Evolutionary conservation across 2,797 vertebrate species (phyloP), one percentile per base, ranked within the genome.

Genomic region (Muraenolepis orangiensis): DNA sequence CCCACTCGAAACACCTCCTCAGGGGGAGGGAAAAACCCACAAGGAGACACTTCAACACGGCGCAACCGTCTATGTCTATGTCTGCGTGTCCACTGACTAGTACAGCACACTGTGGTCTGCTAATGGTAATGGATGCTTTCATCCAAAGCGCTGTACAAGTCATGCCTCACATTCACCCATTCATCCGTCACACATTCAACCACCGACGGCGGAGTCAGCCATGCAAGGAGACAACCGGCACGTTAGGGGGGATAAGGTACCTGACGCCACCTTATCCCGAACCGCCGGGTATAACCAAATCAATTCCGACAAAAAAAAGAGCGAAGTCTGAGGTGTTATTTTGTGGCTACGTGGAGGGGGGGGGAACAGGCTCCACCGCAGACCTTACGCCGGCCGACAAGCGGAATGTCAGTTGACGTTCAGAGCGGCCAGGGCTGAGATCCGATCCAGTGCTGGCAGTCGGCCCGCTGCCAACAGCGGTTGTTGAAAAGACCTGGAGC

Each of bases 401-500:
- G 11, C 12, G 57, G 57, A 26, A 26, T 26, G 23, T 64, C 57
- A 26, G 23, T 8, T 64, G 10, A 7, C 51, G 51, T 61, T 23
- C 1, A 11, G 57, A 64, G 4, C 4, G 7, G 16, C 16, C 5
- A 13, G 57, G 26, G 57, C 57, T 64, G 57, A 64, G 57, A 64
- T 64, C 5, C 14, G 26, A 64, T 64, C 57, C 26, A 10, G n/a
- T n/a, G 57, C 57, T 12, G 3, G 4, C 57, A 26, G 57, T 26
- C 0, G 57, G 57, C 57, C 10, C 57, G 57, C 57, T 13, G 68
- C 68, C 67, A 69, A 64, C 66, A 13, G n/a, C n/a, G n/a, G 40
- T 61, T 40, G 29, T 64, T 74, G 64, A 57, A n/a, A n/a, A 70
- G 72, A 38, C 66, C 28, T 38, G 30, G 71, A 64, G 12, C 66